A percentile compares a stretch with the other conserved stretches of the same genome.
Evolutionary conservation across 2,797 vertebrate species (phyloP).

Genomic region (Sebastes paucispinis): DNA sequence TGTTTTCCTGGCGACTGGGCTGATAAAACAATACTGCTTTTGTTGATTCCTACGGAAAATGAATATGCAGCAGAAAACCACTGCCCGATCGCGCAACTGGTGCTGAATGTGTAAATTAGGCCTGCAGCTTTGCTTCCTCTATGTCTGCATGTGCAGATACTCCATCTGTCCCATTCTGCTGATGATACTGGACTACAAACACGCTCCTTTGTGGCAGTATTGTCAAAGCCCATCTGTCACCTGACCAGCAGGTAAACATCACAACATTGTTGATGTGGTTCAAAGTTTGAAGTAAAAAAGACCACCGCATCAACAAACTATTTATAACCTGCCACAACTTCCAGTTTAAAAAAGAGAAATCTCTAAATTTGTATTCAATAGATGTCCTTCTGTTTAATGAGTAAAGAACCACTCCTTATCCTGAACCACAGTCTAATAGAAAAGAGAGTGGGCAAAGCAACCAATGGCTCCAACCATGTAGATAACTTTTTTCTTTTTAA

Average conservation of each 20-base stretch:
- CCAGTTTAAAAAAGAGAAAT: not conserved
- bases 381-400: not conserved
- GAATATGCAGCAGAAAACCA: not conserved
- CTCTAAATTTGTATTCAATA: not conserved
- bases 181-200: not conserved
- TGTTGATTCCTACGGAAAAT: not conserved
- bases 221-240: not conserved
- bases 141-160: not conserved
- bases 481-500: not conserved
- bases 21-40: not conserved
- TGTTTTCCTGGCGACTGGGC: not conserved
- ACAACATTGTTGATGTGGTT: not conserved
- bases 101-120: not conserved
- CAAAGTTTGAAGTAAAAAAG: not conserved
- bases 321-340: not conserved
- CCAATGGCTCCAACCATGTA: not conserved
- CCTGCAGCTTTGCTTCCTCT: not conserved
- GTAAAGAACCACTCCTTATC: not conserved
- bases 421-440: not conserved
- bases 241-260: not conserved
- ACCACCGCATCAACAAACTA: not conserved
- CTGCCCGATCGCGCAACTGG: fast-evolving
- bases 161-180: not conserved
- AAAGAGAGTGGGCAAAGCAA: not conserved
- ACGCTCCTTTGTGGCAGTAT: not conserved